Evolutionary conservation across 1,140 invertebrate genomes (phyloP), one percentile per base, ranked within the genome.

Genomic region (Bombus difficillimus): DNA sequence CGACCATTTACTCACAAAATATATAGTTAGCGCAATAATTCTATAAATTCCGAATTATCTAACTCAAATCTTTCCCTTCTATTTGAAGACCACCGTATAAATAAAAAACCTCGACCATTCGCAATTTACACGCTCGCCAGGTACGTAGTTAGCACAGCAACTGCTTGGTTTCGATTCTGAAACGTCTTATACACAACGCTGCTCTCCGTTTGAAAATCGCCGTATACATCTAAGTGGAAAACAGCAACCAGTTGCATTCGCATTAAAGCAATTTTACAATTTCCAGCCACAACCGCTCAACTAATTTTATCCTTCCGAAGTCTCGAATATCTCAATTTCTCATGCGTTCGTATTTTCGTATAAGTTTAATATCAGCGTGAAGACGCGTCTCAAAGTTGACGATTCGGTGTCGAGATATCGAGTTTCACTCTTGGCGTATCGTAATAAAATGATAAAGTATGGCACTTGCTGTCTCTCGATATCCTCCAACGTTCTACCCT

Each of bases 401-500:
- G 41, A 22, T n/a, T 74, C n/a, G 59, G 0, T 62, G 59, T 62
- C 59, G 59, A n/a, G n/a, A n/a, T 74, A 43, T 74, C 72, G 2
- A n/a, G n/a, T 74, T 74, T 74, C 72, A 6, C 28, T n/a, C 28
- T 9, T 32, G 32, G 43, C 34, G 10, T 15, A 41, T 22, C 13
- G 34, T n/a, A 62, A 62, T 41, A 39, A 62, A 12, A 62, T 62
- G 37, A n/a, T 77, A 62, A 77, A 77, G 57, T 77, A 41, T 62
- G 75, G 28, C 59, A n/a, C 59, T 77, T 62, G 57, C 28, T n/a
- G 25, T 62, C 57, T 62, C 25, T n/a, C 53, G 53, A 76, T 57
- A 75, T 75, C 25, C 74, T 59, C 32, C 32, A 25, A 37, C 32
- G 47, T 53, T 22, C 28, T 62, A 75, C 53, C 28, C 39, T 47